Evolutionary conservation across 2,888 invertebrate genomes (phyloP), one percentile per base, ranked within the genome.

Genomic region (Caenorhabditis japonica): DNA sequence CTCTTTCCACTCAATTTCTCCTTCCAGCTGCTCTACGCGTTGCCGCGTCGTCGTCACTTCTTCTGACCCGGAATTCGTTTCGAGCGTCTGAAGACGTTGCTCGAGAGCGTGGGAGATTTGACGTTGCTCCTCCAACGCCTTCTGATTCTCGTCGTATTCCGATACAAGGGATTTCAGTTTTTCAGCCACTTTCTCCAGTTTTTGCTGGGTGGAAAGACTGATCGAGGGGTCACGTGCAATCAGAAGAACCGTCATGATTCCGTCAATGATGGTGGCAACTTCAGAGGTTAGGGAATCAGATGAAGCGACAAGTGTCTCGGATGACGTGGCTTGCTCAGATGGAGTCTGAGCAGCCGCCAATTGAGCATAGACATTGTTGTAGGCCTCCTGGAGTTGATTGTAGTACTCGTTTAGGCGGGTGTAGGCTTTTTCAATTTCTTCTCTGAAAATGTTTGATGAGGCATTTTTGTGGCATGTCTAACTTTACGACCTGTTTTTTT

Each of bases 391-490:
- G 21, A 83, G 76, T 34, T 81, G 79, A 13, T 62, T 69, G 68
- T 82, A 83, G 62, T 81, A 80, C 25, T 76, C 81, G 25, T 75
- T 77, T 33, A 84, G 75, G 2, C 75, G 71, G 4, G 66, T 55
- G 49, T 83, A 83, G 7, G 82, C 81, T 36, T 77, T 66, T 53
- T 84, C 82, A n/a, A 82, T 64, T 33, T 80, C 77, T 17, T 80
- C 72, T 51, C 79, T 77, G 60, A 30, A 68, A 73, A 58, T 12
- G 27, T 36, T n/a, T n/a, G n/a, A n/a, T n/a, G n/a, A n/a, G n/a
- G n/a, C n/a, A n/a, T n/a, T n/a, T n/a, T n/a, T n/a, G n/a, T n/a
- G n/a, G n/a, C n/a, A n/a, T n/a, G n/a, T n/a, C n/a, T n/a, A n/a
- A n/a, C n/a, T n/a, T n/a, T n/a, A n/a, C n/a, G n/a, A n/a, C n/a